These are phyloP conservation scores for Drosophila oshimai DNA, from an alignment of 1,140 invertebrate genomes.

Conservation along the genomic window DNA sequence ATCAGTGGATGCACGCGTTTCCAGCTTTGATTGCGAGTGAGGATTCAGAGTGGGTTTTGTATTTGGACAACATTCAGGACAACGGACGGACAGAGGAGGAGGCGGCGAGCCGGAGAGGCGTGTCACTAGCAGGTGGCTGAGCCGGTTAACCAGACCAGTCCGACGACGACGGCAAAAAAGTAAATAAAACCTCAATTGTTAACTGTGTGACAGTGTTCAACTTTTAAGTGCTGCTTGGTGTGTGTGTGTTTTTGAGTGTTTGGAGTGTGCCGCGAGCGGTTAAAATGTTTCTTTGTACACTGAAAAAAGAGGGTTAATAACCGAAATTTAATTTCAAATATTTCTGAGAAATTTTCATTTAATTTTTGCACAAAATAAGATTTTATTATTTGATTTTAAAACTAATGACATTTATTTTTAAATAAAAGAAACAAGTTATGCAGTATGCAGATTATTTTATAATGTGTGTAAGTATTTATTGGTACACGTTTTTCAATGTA, in stretches of 20 bases:
- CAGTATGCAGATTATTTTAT: no score
- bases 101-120: conserved; percentile 22
- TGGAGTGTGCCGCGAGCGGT: conserved; percentile 20
- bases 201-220: conserved; percentile 9
- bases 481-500: no score
- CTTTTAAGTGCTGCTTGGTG: conserved; percentile 2
- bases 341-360: no score
- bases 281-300: conserved; percentile 24
- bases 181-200: conserved; percentile 31
- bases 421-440: no score
- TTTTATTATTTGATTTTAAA: no score
- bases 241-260: conserved; percentile 33
- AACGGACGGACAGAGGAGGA: neutral
- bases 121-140: conserved; percentile 38
- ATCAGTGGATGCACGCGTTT: conserved; percentile 38
- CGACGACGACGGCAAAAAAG: conserved; percentile 28
- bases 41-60: neutral
- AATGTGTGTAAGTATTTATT: no score
- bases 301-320: neutral
- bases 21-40: conserved; percentile 5
- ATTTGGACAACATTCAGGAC: neutral
- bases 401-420: no score
- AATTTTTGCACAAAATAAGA: no score
- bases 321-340: neutral
- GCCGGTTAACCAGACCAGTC: conserved; percentile 35